These are phyloP conservation scores for Danaus plexippus DNA, from an alignment of 1,140 invertebrate species.

Conservation along the genomic window DNA sequence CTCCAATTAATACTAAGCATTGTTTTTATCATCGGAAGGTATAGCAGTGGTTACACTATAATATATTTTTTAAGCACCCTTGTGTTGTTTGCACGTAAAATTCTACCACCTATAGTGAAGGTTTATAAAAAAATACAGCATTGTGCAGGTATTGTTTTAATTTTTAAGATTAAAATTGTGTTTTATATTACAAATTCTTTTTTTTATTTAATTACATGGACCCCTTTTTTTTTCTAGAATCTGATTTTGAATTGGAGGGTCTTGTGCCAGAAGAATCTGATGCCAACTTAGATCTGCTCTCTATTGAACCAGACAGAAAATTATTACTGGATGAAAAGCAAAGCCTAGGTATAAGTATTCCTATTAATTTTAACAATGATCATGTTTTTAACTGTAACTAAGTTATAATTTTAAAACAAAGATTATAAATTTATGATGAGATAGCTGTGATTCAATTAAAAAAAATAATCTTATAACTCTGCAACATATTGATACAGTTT, in stretches of 20 bases:
- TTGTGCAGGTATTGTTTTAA: slow-evolving; percentile 43
- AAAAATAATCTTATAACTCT: no score
- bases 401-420: neutral
- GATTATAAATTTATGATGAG: neutral
- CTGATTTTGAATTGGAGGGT: slow-evolving; percentile 54
- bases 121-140: slow-evolving; percentile 45
- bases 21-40: slow-evolving; percentile 45
- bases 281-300: slow-evolving; percentile 49
- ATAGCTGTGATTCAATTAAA: no score
- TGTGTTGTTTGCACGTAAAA: slow-evolving; percentile 38
- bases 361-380: neutral
- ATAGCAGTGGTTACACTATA: slow-evolving; percentile 49
- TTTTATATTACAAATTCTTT: neutral
- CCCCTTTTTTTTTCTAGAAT: slow-evolving; percentile 39
- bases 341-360: slow-evolving; percentile 42
- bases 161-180: no score
- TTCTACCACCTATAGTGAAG: slow-evolving; percentile 37
- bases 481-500: no score
- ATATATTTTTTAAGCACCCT: slow-evolving; percentile 41
- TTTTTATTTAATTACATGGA: neutral
- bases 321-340: slow-evolving; percentile 48
- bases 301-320: slow-evolving; percentile 49
- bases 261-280: slow-evolving; percentile 55
- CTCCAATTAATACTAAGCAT: slow-evolving; percentile 45
- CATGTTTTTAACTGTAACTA: slow-evolving; percentile 4